A percentile compares a stretch with the other conserved stretches of the same genome.
These are phyloP conservation scores for Oxyura jamaicensis DNA, from an alignment of 2,113 vertebrate species.

Conservation along the genomic window DNA sequence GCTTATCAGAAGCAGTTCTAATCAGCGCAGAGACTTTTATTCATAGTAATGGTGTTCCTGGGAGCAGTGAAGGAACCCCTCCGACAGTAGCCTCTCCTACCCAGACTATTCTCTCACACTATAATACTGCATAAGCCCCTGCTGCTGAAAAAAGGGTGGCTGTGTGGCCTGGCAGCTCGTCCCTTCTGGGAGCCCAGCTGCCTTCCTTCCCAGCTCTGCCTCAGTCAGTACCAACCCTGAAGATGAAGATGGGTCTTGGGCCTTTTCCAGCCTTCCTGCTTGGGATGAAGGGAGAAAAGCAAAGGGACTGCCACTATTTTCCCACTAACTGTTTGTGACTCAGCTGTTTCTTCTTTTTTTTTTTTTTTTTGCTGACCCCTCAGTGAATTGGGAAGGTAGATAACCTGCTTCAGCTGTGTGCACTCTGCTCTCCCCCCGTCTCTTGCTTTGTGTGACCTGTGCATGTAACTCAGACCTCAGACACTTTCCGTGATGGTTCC, in stretches of 20 bases:
- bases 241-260: background rate
- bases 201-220: background rate
- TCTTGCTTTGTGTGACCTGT: constrained; percentile 69
- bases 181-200: background rate
- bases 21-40: background rate
- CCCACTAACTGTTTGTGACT: constrained; percentile 44
- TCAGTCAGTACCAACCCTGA: background rate
- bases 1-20: background rate
- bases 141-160: background rate
- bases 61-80: background rate
- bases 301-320: background rate
- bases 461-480: constrained; percentile 64
- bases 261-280: background rate
- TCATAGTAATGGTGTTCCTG: background rate
- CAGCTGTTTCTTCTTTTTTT: constrained; percentile 55
- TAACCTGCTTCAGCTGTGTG: constrained; percentile 69
- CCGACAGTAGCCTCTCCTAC: background rate
- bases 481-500: constrained; percentile 63
- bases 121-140: background rate
- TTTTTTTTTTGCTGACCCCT: constrained; percentile 62
- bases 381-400: constrained; percentile 77
- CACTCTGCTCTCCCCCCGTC: constrained; percentile 32
- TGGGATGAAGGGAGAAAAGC: background rate
- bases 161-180: background rate
- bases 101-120: background rate